Conservation (phyloP, 2,113 vertebrate species). For the Phrynocephalus versicolor region DNA sequence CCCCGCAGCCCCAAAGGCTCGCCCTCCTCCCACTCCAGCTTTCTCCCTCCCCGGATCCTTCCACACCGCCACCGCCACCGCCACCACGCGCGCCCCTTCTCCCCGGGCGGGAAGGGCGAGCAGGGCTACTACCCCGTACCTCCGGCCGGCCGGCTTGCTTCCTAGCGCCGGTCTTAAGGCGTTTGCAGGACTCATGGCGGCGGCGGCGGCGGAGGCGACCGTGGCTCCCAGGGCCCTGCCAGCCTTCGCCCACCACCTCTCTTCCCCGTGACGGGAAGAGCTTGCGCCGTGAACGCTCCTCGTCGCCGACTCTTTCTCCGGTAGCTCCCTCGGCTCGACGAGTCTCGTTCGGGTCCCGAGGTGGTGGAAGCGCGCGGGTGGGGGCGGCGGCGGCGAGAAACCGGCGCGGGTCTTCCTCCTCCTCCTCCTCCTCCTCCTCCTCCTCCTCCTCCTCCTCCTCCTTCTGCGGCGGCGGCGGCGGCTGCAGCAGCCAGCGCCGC, state of each 20-base stretch:
- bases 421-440: too few relatives aligned
- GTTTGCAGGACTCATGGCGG: constrained; percentile 11
- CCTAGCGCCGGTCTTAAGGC: not conserved
- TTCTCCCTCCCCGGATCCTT: not conserved
- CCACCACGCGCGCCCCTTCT: not conserved
- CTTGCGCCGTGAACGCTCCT: constrained; percentile 1
- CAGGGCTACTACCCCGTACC: constrained; percentile 5
- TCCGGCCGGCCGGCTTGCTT: constrained; percentile 5
- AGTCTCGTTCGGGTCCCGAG: constrained; percentile 25
- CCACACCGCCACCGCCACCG: too few relatives aligned
- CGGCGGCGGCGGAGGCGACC: constrained; percentile 3
- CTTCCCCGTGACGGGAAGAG: not conserved
- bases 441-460: too few relatives aligned
- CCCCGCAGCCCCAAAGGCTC: not conserved
- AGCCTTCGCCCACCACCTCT: constrained; percentile 7
- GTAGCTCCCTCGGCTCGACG: not conserved
- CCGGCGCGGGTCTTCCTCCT: too few relatives aligned
- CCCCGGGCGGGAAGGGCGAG: not conserved
- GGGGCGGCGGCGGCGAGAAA: not conserved
- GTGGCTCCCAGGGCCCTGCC: constrained; percentile 8
- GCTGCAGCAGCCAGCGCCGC: constrained; percentile 36
- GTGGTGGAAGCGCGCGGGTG: not conserved
- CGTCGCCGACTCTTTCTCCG: not conserved
- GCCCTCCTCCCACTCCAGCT: not conserved
- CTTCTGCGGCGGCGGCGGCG: not conserved